Evolutionary conservation across 2,113 vertebrate genomes (phyloP).

Genomic region (Laticauda colubrina): DNA sequence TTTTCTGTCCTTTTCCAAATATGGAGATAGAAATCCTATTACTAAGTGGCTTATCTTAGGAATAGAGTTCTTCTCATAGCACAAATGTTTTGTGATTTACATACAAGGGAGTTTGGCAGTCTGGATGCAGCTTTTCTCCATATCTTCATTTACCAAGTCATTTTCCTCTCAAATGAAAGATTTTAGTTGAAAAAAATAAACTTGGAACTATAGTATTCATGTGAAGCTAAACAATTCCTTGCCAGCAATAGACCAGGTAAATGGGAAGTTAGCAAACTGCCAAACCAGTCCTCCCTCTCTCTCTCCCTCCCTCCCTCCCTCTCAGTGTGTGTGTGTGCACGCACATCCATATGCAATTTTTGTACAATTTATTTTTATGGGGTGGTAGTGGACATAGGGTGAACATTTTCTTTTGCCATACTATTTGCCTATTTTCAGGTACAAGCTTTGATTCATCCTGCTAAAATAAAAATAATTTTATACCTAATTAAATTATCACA

Average conservation of each 20-base stretch:
- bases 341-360: neutral
- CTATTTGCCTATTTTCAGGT: neutral
- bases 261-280: constrained; percentile 14
- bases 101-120: constrained; percentile 39
- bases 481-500: neutral
- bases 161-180: constrained; percentile 37
- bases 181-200: constrained; percentile 36
- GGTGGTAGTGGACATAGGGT: neutral
- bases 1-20: neutral
- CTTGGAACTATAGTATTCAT: constrained; percentile 26
- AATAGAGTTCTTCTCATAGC: constrained; percentile 35
- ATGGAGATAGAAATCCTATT: constrained; percentile 32
- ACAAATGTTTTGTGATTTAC: constrained; percentile 51
- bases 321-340: neutral
- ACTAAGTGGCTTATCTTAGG: constrained; percentile 34
- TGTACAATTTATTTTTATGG: neutral
- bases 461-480: neutral
- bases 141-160: constrained; percentile 54
- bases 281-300: too few relatives aligned
- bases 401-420: neutral
- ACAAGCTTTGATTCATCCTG: neutral
- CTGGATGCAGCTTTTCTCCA: constrained; percentile 24
- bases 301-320: too few relatives aligned
- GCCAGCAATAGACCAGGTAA: constrained; percentile 6
- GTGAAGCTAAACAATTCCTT: constrained; percentile 32